Conservation (phyloP, 2,113 vertebrate species). For the Microcebus murinus region DNA sequence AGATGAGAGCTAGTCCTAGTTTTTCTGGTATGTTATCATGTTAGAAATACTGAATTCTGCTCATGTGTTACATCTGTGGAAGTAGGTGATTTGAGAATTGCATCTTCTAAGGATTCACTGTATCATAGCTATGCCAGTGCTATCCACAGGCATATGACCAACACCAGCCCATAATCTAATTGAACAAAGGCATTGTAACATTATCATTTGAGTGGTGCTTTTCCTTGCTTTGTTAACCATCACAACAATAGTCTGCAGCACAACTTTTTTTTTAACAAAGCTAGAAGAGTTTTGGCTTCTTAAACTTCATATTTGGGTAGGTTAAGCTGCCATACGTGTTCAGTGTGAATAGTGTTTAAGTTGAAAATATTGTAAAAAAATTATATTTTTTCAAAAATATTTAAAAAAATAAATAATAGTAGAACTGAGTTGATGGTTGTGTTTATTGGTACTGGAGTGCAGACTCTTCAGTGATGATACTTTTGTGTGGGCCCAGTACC, state of each 20-base stretch:
- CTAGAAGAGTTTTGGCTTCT: constrained; percentile 91
- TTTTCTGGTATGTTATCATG: constrained; percentile 68
- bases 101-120: constrained; percentile 49
- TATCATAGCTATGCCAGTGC: constrained; percentile 68
- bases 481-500: background rate
- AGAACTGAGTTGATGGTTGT: constrained; percentile 84
- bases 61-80: constrained; percentile 43
- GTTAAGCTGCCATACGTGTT: constrained; percentile 91
- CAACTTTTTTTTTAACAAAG: constrained; percentile 87
- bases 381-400: constrained; percentile 96
- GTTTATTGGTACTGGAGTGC: constrained; percentile 71
- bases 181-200: constrained; percentile 77
- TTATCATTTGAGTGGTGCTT: constrained; percentile 88
- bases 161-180: constrained; percentile 65
- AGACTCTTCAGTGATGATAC: constrained; percentile 2
- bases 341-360: constrained; percentile 95
- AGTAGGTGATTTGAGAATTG: constrained; percentile 68
- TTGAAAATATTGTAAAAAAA: constrained; percentile 94
- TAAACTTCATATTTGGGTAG: constrained; percentile 89
- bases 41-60: constrained; percentile 65
- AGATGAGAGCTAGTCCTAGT: constrained; percentile 56
- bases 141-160: constrained; percentile 60
- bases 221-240: constrained; percentile 89
- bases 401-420: constrained; percentile 97
- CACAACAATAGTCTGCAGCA: constrained; percentile 89